A percentile compares a stretch with the other conserved stretches of the same genome.
Conservation (phyloP, 2,113 vertebrate genomes). For the Toxostoma redivivum region DNA sequence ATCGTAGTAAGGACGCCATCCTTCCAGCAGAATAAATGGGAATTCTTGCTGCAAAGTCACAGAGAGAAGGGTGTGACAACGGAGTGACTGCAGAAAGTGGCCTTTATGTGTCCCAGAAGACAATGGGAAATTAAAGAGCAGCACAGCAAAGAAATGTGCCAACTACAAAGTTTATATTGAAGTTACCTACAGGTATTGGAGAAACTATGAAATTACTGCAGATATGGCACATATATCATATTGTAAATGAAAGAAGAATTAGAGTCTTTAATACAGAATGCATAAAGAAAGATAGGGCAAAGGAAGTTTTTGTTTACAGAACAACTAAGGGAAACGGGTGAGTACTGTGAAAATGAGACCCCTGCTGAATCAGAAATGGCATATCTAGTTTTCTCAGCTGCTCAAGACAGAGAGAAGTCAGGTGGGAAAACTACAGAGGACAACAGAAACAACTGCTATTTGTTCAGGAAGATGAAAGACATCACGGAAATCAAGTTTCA, state of each 20-base stretch:
- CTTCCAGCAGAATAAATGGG: not conserved
- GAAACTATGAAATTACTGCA: not conserved
- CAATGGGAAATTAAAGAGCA: not conserved
- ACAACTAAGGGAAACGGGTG: not conserved
- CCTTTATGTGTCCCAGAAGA: not conserved
- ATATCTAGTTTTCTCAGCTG: not conserved
- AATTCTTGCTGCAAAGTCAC: not conserved
- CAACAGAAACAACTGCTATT: slow-evolving; percentile 27
- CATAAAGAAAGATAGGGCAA: not conserved
- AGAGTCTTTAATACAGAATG: not conserved
- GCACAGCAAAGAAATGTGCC: not conserved
- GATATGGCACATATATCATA: not conserved
- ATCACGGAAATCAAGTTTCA: slow-evolving; percentile 4
- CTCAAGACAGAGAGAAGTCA: slow-evolving; percentile 16
- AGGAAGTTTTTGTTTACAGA: not conserved
- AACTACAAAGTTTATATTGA: not conserved
- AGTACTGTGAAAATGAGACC: not conserved
- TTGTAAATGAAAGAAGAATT: not conserved
- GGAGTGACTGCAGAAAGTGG: not conserved
- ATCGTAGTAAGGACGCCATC: fast-evolving
- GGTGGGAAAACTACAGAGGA: slow-evolving; percentile 27
- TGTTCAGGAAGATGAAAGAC: slow-evolving; percentile 45
- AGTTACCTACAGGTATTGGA: not conserved
- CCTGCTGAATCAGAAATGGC: slow-evolving; percentile 10
- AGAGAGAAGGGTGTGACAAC: not conserved